A percentile compares a stretch with the other conserved stretches of the same genome.
Conservation (phyloP, 23 tunicate genomes). For the Pegea sp. region DNA sequence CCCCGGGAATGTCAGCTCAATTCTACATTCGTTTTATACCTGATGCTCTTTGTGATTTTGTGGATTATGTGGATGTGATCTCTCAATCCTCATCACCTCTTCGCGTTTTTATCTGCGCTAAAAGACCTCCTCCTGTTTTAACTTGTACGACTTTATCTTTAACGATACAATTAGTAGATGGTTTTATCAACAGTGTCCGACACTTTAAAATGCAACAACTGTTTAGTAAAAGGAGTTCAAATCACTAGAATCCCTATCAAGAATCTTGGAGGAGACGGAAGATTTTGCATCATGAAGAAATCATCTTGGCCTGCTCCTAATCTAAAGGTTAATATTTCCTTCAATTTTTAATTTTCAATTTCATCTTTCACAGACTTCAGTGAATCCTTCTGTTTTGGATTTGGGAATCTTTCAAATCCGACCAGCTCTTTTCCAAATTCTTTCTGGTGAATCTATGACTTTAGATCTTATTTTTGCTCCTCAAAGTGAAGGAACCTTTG, state of each 20-base stretch:
- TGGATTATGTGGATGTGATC: constrained; percentile 26
- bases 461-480: constrained; percentile 63
- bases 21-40: constrained; percentile 86
- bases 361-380: constrained; percentile 31
- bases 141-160: constrained; percentile 19
- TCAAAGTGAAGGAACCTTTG: constrained; percentile 10
- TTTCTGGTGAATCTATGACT: constrained; percentile 24
- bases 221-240: constrained; percentile 66
- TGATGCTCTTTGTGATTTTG: constrained; percentile 60
- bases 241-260: constrained; percentile 21
- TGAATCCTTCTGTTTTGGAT: constrained; percentile 58
- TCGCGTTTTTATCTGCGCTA: constrained; percentile 15
- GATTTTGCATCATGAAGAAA: constrained; percentile 59
- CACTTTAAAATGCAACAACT: constrained; percentile 33
- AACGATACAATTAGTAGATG: neutral
- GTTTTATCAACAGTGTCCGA: constrained; percentile 43
- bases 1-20: constrained; percentile 62
- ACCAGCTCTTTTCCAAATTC: constrained; percentile 69
- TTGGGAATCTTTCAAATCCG: constrained; percentile 62
- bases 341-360: neutral
- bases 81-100: constrained; percentile 45
- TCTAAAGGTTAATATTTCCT: constrained; percentile 24
- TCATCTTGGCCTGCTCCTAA: constrained; percentile 90
- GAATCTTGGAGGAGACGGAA: constrained; percentile 73
- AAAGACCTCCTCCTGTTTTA: constrained; percentile 33